Evolutionary conservation across 2,797 vertebrate genomes (phyloP).

Genomic region (Neomorphus geoffroyi): DNA sequence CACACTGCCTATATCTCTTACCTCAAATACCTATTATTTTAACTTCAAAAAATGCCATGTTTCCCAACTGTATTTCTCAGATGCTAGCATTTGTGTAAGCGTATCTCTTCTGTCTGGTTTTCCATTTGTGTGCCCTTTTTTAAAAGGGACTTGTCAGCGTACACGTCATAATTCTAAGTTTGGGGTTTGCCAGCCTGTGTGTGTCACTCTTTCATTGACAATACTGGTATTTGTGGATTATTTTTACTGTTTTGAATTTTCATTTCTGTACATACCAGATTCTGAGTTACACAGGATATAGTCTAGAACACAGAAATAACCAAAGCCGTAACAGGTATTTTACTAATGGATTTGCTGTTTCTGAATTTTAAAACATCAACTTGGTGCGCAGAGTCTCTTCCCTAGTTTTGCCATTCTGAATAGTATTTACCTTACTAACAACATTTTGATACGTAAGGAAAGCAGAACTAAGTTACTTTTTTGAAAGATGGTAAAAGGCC

Average conservation of each 20-base stretch:
- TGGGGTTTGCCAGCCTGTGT: not conserved
- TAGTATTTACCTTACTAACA: not conserved
- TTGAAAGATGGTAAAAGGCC: not conserved
- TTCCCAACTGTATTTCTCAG: not conserved
- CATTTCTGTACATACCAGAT: not conserved
- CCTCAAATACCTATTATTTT: not conserved
- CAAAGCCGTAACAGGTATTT: not conserved
- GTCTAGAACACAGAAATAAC: not conserved
- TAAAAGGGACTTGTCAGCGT: accelerated
- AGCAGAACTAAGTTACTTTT: not conserved
- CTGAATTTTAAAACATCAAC: not conserved
- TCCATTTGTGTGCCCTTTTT: not conserved
- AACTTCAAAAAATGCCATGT: not conserved
- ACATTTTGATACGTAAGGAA: not conserved
- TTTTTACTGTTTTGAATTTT: not conserved
- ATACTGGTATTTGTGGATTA: not conserved
- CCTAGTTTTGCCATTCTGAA: not conserved
- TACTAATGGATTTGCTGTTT: not conserved
- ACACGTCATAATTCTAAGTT: not conserved
- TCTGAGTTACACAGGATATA: not conserved
- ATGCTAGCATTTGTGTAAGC: not conserved
- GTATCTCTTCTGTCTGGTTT: not conserved
- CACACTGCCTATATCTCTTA: not conserved
- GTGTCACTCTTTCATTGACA: not conserved
- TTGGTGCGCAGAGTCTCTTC: not conserved